Evolutionary conservation across 2,113 vertebrate species (phyloP).

Genomic region (Scomber colias): DNA sequence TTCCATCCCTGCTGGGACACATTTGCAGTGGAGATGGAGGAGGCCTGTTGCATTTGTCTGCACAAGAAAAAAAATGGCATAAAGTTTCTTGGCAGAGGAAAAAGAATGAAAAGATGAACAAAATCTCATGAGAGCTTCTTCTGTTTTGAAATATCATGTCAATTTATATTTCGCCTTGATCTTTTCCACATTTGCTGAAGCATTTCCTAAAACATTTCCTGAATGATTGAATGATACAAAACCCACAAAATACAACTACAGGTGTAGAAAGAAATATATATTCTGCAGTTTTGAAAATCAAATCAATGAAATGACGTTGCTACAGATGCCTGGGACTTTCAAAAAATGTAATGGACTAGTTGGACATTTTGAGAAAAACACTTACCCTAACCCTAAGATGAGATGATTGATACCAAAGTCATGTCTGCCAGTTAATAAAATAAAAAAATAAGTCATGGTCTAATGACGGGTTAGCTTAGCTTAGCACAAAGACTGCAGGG

Average conservation of each 20-base stretch:
- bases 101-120: neutral
- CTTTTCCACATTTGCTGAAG: neutral
- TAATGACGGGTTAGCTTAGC: too few relatives aligned
- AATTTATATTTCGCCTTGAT: neutral
- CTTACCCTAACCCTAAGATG: too few relatives aligned
- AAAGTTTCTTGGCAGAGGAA: slow-evolving; percentile 8
- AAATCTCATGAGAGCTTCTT: neutral
- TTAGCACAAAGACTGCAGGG: too few relatives aligned
- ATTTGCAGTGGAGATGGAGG: slow-evolving; percentile 30
- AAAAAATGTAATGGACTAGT: too few relatives aligned
- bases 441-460: too few relatives aligned
- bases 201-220: neutral
- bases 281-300: neutral
- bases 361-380: too few relatives aligned
- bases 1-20: slow-evolving; percentile 29
- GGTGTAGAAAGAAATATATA: neutral
- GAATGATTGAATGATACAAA: too few relatives aligned
- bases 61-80: slow-evolving; percentile 1
- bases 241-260: neutral
- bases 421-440: too few relatives aligned
- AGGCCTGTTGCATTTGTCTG: slow-evolving; percentile 30
- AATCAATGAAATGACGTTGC: neutral
- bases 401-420: too few relatives aligned
- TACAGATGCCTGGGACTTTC: too few relatives aligned
- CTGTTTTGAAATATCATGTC: neutral